Evolutionary conservation across 2,113 vertebrate genomes (phyloP).

Genomic region (Anoplopoma fimbria): DNA sequence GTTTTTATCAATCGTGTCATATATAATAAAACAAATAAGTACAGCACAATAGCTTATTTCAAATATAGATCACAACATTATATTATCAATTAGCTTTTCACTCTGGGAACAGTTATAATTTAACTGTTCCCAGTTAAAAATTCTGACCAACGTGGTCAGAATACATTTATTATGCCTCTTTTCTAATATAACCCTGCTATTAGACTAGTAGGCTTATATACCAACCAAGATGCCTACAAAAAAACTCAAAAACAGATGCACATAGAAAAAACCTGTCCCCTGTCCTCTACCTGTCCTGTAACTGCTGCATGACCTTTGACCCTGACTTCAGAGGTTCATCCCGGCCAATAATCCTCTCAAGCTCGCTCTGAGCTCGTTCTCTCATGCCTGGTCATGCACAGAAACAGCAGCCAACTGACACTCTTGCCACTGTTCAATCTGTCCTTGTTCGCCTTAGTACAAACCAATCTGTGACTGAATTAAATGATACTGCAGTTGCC

Average conservation of each 20-base stretch:
- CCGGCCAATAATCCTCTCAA: conserved; percentile 72
- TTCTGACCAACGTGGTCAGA: too few species aligned
- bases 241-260: not conserved
- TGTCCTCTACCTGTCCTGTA: conserved; percentile 56
- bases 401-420: conserved; percentile 52
- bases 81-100: not conserved
- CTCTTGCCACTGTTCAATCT: conserved; percentile 42
- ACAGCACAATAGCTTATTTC: not conserved
- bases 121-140: too few species aligned
- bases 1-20: too few species aligned
- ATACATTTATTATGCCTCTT: too few species aligned
- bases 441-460: conserved; percentile 22
- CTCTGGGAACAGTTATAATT: too few species aligned
- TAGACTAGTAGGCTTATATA: not conserved
- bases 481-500: not conserved
- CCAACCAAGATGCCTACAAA: not conserved
- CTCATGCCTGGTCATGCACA: conserved; percentile 78
- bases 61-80: not conserved
- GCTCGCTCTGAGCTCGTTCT: conserved; percentile 59
- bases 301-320: conserved; percentile 59
- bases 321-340: conserved; percentile 49
- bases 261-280: conserved; percentile 12
- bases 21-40: too few species aligned
- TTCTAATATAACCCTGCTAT: not conserved
- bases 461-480: not conserved